These are phyloP conservation scores for Amphimedon queenslandica DNA, from an alignment of 37 sponge, comb jelly and placozoan species.

Conservation along the genomic window DNA sequence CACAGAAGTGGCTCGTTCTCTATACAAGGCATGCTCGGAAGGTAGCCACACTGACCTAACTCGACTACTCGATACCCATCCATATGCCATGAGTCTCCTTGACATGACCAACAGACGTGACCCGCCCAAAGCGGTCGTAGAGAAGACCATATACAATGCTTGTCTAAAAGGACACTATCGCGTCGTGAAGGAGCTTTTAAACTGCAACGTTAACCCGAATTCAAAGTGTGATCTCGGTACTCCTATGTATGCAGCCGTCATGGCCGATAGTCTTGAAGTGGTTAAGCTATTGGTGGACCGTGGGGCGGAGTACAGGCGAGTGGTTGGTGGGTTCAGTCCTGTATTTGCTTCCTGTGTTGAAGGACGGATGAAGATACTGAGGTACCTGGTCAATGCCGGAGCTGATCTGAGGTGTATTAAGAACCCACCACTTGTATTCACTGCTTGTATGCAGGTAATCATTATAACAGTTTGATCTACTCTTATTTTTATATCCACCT, in stretches of 20 bases:
- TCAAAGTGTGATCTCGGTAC: conserved; percentile 40
- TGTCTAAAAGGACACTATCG: conserved; percentile 47
- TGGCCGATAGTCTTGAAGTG: conserved; percentile 59
- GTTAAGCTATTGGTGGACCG: conserved; percentile 48
- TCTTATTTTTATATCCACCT: too few species aligned
- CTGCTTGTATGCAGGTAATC: conserved; percentile 55
- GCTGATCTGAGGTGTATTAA: conserved; percentile 37
- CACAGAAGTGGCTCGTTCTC: conserved; percentile 38
- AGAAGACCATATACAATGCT: conserved; percentile 66
- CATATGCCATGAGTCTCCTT: conserved; percentile 29
- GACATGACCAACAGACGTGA: conserved; percentile 39
- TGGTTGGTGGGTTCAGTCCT: conserved; percentile 63
- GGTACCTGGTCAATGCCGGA: conserved; percentile 62
- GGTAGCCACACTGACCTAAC: conserved; percentile 41
- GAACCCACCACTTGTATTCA: conserved; percentile 70
- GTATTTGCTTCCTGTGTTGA: conserved; percentile 64
- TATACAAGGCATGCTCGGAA: conserved; percentile 49
- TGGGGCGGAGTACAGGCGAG: conserved; percentile 46
- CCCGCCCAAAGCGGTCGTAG: conserved; percentile 41
- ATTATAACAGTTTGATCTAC: too few species aligned
- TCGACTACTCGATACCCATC: conserved; percentile 19
- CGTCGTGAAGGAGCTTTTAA: conserved; percentile 37
- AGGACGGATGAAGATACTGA: conserved; percentile 59
- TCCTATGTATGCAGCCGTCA: conserved; percentile 70
- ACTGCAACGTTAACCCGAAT: conserved; percentile 39